Percentiles rank a stretch among this genome's conserved stretches.
Evolutionary conservation across 2,113 vertebrate species (phyloP).

Genomic region (Hyperoodon ampullatus): DNA sequence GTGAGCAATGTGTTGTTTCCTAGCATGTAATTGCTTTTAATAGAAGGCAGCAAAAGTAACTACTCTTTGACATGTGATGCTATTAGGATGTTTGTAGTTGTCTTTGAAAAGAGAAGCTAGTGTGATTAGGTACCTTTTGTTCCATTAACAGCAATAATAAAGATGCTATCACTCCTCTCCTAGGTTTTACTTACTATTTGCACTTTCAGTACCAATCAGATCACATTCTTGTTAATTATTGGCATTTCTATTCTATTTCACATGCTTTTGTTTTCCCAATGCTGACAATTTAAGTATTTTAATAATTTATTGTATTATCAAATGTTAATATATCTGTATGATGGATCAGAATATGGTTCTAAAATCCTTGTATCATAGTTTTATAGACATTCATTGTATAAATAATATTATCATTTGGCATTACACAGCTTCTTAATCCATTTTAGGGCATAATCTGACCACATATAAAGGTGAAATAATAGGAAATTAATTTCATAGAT

Average conservation of each 20-base stretch:
- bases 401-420: neutral
- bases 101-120: constrained; percentile 45
- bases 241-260: constrained; percentile 42
- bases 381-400: constrained; percentile 35
- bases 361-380: neutral
- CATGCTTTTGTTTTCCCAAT: constrained; percentile 35
- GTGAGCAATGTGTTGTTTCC: constrained; percentile 37
- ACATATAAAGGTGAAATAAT: neutral
- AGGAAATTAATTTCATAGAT: neutral
- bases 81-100: constrained; percentile 45
- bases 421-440: constrained; percentile 37
- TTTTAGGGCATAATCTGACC: neutral
- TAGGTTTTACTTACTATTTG: constrained; percentile 33
- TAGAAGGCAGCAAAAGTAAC: constrained; percentile 47
- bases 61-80: constrained; percentile 47
- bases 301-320: constrained; percentile 33
- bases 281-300: constrained; percentile 48
- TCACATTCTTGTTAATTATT: constrained; percentile 32
- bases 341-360: constrained; percentile 15
- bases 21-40: constrained; percentile 60
- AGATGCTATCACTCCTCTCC: constrained; percentile 21
- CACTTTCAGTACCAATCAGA: neutral
- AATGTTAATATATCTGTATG: neutral
- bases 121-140: constrained; percentile 63
- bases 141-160: constrained; percentile 38